Conservation (phyloP, 2,797 vertebrate genomes). For the Gallinago solitaria region DNA sequence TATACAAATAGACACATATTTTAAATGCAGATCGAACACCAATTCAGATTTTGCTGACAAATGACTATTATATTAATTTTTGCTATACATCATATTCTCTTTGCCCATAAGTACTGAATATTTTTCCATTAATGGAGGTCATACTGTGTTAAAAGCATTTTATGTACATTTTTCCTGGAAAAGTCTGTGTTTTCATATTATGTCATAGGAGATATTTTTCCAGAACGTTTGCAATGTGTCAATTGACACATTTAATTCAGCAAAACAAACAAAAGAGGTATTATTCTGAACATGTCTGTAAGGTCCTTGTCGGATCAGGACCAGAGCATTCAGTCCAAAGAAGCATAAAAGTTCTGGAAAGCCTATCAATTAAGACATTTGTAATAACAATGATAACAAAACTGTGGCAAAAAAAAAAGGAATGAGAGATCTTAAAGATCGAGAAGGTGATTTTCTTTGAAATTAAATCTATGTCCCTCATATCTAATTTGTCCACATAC, state of each 20-base stretch:
- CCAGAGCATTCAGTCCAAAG: background rate
- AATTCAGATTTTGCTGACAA: background rate
- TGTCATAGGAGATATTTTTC: background rate
- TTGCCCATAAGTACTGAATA: background rate
- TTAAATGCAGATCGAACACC: background rate
- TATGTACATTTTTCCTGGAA: background rate
- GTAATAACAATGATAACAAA: background rate
- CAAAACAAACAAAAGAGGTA: background rate
- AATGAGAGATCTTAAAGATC: background rate
- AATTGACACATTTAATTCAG: background rate
- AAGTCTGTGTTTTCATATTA: background rate
- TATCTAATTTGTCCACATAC: background rate
- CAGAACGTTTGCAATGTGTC: background rate
- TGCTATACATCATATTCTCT: background rate
- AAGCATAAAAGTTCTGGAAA: background rate
- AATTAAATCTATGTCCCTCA: background rate
- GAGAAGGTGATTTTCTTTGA: background rate
- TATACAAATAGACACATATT: background rate
- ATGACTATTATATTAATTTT: background rate
- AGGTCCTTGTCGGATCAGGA: background rate
- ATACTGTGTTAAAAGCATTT: background rate
- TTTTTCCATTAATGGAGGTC: background rate
- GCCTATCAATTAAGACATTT: background rate
- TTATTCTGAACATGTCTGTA: background rate
- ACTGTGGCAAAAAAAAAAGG: background rate